A percentile compares a stretch with the other conserved stretches of the same genome.
Evolutionary conservation across 1,140 invertebrate species (phyloP).

Genomic region (Temnothorax curvispinosus): DNA sequence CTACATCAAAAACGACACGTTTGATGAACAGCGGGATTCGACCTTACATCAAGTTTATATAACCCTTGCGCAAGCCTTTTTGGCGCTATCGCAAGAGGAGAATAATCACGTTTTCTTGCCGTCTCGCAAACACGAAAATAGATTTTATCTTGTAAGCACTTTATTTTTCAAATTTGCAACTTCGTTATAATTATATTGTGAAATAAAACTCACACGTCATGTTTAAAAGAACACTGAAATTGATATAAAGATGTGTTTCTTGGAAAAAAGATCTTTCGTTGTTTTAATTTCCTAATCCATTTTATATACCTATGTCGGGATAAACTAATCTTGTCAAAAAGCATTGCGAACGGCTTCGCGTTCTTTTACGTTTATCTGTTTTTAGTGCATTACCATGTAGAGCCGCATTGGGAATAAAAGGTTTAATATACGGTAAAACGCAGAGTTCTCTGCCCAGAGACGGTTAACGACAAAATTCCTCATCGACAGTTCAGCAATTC

Average conservation of each 20-base stretch:
- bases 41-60: slow-evolving; percentile 16
- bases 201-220: not conserved
- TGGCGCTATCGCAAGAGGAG: not conserved
- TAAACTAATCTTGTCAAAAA: not conserved
- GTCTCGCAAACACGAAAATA: not conserved
- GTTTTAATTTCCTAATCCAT: slow-evolving; percentile 8
- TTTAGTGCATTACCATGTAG: slow-evolving; percentile 1
- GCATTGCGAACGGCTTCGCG: not conserved
- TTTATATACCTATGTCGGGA: too few species aligned
- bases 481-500: slow-evolving; percentile 51
- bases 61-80: slow-evolving; percentile 13
- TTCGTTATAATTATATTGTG: not conserved
- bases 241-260: not conserved
- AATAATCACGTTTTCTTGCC: not conserved
- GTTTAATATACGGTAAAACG: slow-evolving; percentile 43
- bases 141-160: not conserved
- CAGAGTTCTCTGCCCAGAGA: slow-evolving; percentile 12
- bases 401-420: slow-evolving; percentile 12
- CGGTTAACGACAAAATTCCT: slow-evolving; percentile 49
- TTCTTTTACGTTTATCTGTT: slow-evolving; percentile 10
- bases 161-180: not conserved
- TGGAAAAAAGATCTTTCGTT: too few species aligned
- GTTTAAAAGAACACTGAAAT: not conserved
- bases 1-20: slow-evolving; percentile 51
- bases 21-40: slow-evolving; percentile 53